A percentile compares a stretch with the other conserved stretches of the same genome.
These are phyloP conservation scores for Phymatocera aterrima DNA, from an alignment of 2,888 invertebrate genomes.

Conservation along the genomic window DNA sequence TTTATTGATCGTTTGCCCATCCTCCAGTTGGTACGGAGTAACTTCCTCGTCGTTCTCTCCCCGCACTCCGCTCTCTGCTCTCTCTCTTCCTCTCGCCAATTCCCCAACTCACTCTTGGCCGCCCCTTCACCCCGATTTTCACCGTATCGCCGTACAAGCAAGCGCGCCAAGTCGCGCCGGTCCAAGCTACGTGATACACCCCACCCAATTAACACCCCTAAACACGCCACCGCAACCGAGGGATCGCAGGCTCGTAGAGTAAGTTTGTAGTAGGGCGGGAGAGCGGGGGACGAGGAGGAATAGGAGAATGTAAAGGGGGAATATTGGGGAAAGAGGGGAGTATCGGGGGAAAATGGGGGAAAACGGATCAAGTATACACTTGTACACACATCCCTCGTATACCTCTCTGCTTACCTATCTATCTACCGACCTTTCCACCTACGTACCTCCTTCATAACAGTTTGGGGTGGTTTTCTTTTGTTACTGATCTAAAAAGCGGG, in stretches of 20 bases:
- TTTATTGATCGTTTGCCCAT: slow-evolving; percentile 67
- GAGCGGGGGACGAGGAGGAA: slow-evolving; percentile 51
- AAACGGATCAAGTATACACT: slow-evolving; percentile 33
- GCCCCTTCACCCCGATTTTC: not conserved
- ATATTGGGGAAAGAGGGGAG: slow-evolving; percentile 47
- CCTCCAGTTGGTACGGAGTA: slow-evolving; percentile 30
- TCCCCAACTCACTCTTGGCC: not conserved
- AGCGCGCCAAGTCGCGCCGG: slow-evolving; percentile 33
- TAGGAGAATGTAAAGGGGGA: slow-evolving; percentile 42
- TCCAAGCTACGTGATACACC: slow-evolving; percentile 63
- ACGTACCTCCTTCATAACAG: too few species aligned
- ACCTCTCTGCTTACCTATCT: not conserved
- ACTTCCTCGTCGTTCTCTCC: slow-evolving; percentile 20
- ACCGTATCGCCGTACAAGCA: slow-evolving; percentile 49
- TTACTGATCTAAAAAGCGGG: not conserved
- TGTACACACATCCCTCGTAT: not conserved
- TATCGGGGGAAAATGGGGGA: not conserved
- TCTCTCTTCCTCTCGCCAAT: not conserved
- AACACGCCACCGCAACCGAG: slow-evolving; percentile 62
- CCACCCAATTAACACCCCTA: slow-evolving; percentile 70
- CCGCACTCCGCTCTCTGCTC: not conserved
- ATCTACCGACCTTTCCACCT: too few species aligned
- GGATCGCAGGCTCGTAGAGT: slow-evolving; percentile 47
- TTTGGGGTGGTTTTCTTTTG: slow-evolving; percentile 2
- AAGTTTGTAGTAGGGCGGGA: too few species aligned